A percentile compares a stretch with the other conserved stretches of the same genome.
Conservation (phyloP, 2,797 vertebrate species). For the Pseudomugil tenellus region DNA sequence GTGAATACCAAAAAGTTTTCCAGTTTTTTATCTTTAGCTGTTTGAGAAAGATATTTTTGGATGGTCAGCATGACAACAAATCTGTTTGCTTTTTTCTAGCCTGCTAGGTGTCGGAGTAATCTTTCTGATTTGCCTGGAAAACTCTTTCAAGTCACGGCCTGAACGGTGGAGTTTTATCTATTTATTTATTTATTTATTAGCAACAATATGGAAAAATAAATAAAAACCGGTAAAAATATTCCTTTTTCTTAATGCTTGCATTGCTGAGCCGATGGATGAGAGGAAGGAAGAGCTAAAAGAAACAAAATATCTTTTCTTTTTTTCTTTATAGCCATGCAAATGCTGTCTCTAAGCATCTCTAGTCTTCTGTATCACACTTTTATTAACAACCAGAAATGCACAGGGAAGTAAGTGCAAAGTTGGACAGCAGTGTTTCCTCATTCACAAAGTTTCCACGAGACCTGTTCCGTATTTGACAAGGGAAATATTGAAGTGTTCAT, state of each 20-base stretch:
- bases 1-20: conserved; percentile 37
- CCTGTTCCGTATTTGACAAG: conserved; percentile 5
- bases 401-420: no score
- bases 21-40: conserved; percentile 4
- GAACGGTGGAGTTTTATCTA: conserved; percentile 1
- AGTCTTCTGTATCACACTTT: no score
- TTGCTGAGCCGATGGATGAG: not conserved
- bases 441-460: not conserved
- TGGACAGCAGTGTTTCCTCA: no score
- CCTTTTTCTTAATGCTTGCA: not conserved
- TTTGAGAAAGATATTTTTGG: conserved; percentile 9
- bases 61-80: conserved; percentile 3
- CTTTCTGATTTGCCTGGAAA: conserved; percentile 10
- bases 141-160: not conserved
- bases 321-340: not conserved
- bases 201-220: not conserved
- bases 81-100: not conserved
- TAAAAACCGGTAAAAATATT: conserved; percentile 3
- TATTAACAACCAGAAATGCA: no score
- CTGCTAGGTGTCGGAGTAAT: conserved; percentile 9
- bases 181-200: not conserved
- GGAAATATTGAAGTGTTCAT: conserved; percentile 11
- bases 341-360: not conserved
- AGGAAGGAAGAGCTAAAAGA: not conserved
- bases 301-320: not conserved